Base-by-base conservation (phyloP, 2,888 invertebrate species). In the Tiliacea citrago region DNA sequence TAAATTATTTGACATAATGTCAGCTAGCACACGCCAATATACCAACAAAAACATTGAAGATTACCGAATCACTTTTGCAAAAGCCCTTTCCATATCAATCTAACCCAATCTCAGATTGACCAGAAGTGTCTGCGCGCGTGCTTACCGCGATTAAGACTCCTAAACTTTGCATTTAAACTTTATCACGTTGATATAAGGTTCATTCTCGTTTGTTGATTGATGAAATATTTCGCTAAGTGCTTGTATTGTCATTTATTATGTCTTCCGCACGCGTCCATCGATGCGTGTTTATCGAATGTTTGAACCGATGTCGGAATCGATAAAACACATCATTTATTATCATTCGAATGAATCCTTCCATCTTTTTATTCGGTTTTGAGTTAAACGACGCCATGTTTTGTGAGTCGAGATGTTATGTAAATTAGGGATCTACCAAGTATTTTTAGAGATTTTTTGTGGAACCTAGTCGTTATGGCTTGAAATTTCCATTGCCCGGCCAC, bases 71-170 rank as follows among this genome's bases (percentile, higher is more conserved):
- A 58, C 0, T 39, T 62, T 66, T 63, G 29, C 39, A 78, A 74
- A 88, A 90, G 79, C 86, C 86, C 39, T 76, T 83, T 92, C 91
- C 88, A 84, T 85, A 89, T 70, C 82, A 85, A 82, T 83, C 57
- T 75, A 72, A 61, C 83, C 71, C 63, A 67, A 81, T 76, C 76
- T 70, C 89, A 87, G 84, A 90, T 90, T 89, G 89, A 89, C 89
- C 89, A 88, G 75, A 78, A 88, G 78, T 88, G 86, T 87, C 82
- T 83, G 85, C 90, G 88, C 89, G 88, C 89, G 88, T 89, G 89
- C 82, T 83, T 68, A 65, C 86, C 71, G 47, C 85, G 82, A 86
- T 81, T 75, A 73, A 77, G 35, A 77, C 39, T 24, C 47, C 51
- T 51, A 62, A 69, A 35, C 16, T 42, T n/a, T 16, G 55, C 49